Percentiles rank a stretch among this genome's conserved stretches.
phyloP scores from a whole-genome alignment of 2,113 vertebrate species.

The Ceuthmochares aereus region DNA sequence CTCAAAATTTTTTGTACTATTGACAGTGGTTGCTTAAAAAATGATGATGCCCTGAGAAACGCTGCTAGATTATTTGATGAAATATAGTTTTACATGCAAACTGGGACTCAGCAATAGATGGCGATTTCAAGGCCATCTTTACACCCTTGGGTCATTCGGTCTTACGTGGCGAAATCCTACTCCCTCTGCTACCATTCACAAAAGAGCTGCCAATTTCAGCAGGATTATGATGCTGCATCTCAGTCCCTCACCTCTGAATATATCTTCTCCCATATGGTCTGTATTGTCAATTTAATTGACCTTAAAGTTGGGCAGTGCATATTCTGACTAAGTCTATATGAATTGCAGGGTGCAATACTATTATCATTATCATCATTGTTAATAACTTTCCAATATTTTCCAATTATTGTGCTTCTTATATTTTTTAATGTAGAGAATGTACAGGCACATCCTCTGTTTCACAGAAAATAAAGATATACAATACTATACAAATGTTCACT shows the following conservation, averaged over 20 bases:
- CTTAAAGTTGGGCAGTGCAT: neutral
- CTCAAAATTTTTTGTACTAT: neutral
- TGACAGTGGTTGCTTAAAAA: neutral
- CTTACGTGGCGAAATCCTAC: neutral
- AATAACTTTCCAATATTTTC: neutral
- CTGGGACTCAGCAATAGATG: neutral
- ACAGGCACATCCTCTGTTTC: neutral
- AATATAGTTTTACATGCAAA: neutral
- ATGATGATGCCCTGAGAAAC: neutral
- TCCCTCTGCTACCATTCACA: neutral
- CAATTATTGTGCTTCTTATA: neutral
- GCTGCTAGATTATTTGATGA: neutral
- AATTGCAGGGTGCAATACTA: neutral
- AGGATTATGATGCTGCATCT: neutral
- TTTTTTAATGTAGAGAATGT: neutral
- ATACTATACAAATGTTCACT: neutral
- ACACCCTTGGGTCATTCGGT: neutral
- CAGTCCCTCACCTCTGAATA: neutral
- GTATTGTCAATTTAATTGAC: neutral
- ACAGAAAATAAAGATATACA: neutral
- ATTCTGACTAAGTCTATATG: neutral
- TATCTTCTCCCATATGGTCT: neutral
- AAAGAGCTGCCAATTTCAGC: neutral
- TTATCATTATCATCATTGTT: neutral
- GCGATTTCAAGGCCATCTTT: neutral